These are phyloP conservation scores for Campylomormyrus numenius DNA, from an alignment of 2,113 vertebrate species.

Conservation along the genomic window DNA sequence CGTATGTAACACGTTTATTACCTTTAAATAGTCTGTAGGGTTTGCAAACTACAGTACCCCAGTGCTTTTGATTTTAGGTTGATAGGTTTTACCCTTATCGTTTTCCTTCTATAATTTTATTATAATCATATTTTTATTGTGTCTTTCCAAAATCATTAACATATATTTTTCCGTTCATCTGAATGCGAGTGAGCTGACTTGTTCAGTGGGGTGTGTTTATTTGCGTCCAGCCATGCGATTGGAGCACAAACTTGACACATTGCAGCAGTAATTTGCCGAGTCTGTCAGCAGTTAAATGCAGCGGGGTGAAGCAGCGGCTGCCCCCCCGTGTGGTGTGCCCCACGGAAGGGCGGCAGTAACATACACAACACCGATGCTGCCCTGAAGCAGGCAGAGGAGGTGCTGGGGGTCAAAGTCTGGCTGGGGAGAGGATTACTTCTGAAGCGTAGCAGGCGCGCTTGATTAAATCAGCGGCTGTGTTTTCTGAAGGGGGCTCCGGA, in stretches of 20 bases:
- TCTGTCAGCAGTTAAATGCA: not conserved
- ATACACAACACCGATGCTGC: not conserved
- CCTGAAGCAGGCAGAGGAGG: constrained; percentile 17
- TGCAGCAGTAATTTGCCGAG: not conserved
- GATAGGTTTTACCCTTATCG: not conserved
- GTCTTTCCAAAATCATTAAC: not conserved
- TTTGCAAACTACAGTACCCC: not conserved
- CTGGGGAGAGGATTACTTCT: constrained; percentile 40
- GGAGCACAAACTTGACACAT: not conserved
- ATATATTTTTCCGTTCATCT: not conserved
- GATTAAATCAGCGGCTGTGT: not conserved
- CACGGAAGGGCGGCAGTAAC: not conserved
- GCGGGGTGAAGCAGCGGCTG: not conserved
- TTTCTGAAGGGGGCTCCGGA: not conserved
- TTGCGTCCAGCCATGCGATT: not conserved
- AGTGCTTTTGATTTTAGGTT: not conserved
- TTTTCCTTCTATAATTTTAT: not conserved
- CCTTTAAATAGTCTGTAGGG: not conserved
- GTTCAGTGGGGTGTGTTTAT: not conserved
- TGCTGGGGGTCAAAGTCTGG: constrained; percentile 47
- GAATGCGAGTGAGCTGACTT: not conserved
- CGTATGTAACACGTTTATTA: not conserved
- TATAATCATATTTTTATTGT: not conserved
- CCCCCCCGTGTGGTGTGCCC: not conserved
- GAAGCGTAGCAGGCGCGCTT: not conserved